A percentile compares a stretch with the other conserved stretches of the same genome.
These are phyloP conservation scores for Brenthis daphne DNA, from an alignment of 2,888 invertebrate genomes.

Conservation along the genomic window DNA sequence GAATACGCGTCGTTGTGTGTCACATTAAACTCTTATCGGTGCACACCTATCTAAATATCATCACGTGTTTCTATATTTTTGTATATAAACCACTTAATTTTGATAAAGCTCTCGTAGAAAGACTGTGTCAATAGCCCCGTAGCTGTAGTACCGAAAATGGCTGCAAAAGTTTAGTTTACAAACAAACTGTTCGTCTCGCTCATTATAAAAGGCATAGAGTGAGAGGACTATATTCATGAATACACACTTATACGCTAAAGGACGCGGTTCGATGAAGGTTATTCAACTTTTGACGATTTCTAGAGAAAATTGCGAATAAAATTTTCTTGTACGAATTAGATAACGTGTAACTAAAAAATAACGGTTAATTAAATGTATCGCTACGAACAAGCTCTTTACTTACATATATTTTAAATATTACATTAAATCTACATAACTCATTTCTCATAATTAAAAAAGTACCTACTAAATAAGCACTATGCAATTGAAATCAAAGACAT, in stretches of 20 bases:
- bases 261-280: constrained; percentile 60
- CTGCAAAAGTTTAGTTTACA: constrained; percentile 62
- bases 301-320: constrained; percentile 54
- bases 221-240: constrained; percentile 46
- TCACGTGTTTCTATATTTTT: constrained; percentile 44
- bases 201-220: constrained; percentile 46
- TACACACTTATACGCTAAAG: constrained; percentile 38
- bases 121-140: constrained; percentile 37
- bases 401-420: constrained; percentile 3
- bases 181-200: constrained; percentile 67
- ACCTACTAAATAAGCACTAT: constrained; percentile 8
- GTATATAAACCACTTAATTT: constrained; percentile 2
- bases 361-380: constrained; percentile 8
- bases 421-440: not conserved
- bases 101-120: constrained; percentile 22
- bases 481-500: constrained; percentile 21
- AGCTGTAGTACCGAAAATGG: constrained; percentile 40
- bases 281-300: constrained; percentile 64
- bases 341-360: constrained; percentile 4
- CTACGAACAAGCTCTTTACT: not conserved
- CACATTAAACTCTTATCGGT: constrained; percentile 36
- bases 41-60: constrained; percentile 50
- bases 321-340: constrained; percentile 23
- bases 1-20: constrained; percentile 16
- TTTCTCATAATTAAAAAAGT: constrained; percentile 14